Percentiles rank a stretch among this genome's conserved stretches.
phyloP scores from a whole-genome alignment of 2,113 vertebrate genomes.

The Chiloscyllium plagiosum region DNA sequence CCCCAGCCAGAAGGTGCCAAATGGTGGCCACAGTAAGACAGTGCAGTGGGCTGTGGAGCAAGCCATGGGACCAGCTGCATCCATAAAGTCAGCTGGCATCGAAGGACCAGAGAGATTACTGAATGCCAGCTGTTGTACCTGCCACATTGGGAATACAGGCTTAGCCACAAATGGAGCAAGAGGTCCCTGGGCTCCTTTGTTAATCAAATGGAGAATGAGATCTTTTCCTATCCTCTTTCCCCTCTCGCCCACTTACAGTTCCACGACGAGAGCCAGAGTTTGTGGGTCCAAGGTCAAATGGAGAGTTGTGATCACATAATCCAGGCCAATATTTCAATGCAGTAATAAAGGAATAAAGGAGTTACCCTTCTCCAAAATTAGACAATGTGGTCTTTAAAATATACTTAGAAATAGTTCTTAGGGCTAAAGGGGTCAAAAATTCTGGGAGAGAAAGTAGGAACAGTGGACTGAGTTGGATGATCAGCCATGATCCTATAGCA shows the following conservation, averaged over 20 bases:
- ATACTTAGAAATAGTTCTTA: too few species aligned
- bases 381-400: too few species aligned
- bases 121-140: background rate
- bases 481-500: too few species aligned
- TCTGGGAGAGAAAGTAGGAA: too few species aligned
- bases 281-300: background rate
- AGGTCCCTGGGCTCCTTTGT: background rate
- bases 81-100: background rate
- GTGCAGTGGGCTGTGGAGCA: background rate
- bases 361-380: background rate
- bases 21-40: background rate
- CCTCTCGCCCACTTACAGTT: background rate
- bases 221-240: background rate
- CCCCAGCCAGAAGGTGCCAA: background rate
- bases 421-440: too few species aligned
- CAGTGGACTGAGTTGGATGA: too few species aligned
- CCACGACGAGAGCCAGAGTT: background rate
- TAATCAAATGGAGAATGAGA: background rate
- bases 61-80: background rate
- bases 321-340: background rate
- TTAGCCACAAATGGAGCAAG: background rate
- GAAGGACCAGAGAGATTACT: background rate
- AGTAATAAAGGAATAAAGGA: background rate
- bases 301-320: background rate
- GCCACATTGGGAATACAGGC: too few species aligned